phyloP scores from a whole-genome alignment of 2,888 invertebrate genomes.

The Argyra leucocephala region DNA sequence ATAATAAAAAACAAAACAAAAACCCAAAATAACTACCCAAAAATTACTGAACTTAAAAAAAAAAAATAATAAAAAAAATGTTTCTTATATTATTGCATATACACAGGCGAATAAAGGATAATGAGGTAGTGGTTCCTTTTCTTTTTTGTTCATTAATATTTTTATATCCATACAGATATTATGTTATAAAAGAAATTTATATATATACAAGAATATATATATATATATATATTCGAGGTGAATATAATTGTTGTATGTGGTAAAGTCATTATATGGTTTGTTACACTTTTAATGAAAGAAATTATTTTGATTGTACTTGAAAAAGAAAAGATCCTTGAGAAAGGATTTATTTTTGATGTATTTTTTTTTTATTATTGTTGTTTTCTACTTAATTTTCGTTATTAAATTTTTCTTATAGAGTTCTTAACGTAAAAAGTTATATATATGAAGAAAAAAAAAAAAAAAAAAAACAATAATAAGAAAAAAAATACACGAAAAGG shows the following conservation, averaged over 20 bases:
- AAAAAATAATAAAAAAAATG: not conserved
- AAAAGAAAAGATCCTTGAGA: not conserved
- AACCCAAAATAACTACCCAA: not conserved
- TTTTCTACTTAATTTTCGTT: too few relatives aligned
- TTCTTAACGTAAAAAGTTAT: too few relatives aligned
- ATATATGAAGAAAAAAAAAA: too few relatives aligned
- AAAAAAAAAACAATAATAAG: too few relatives aligned
- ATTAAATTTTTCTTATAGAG: too few relatives aligned
- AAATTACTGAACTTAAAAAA: not conserved
- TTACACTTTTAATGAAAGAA: slow-evolving; percentile 10
- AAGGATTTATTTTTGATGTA: too few relatives aligned
- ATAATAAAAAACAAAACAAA: not conserved
- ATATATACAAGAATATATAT: too few relatives aligned
- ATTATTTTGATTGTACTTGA: slow-evolving; percentile 11
- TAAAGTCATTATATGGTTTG: slow-evolving; percentile 8
- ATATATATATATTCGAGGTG: not conserved
- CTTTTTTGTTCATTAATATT: too few relatives aligned
- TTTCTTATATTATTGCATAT: not conserved
- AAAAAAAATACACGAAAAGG: too few relatives aligned
- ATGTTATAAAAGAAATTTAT: too few relatives aligned
- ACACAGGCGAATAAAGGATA: not conserved
- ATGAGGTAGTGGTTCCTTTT: not conserved
- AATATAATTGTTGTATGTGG: slow-evolving; percentile 4
- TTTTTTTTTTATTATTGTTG: too few relatives aligned
- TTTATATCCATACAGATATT: too few relatives aligned